These are phyloP conservation scores for Percina caprodes DNA, from an alignment of 2,113 vertebrate genomes.

Conservation along the genomic window DNA sequence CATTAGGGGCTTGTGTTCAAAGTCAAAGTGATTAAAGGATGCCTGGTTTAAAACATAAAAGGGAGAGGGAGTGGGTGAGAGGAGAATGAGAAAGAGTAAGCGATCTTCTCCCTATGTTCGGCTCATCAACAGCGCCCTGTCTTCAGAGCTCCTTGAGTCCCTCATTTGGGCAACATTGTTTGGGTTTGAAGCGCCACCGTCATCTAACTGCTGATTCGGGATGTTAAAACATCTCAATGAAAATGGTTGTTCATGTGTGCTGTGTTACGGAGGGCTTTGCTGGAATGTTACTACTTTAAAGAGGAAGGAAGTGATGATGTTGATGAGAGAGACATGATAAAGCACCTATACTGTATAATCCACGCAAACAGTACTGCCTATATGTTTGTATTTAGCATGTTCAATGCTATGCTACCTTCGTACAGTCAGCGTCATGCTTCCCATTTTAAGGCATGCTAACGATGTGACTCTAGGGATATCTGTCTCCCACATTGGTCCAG, in stretches of 20 bases:
- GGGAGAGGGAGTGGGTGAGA: slow-evolving; percentile 2
- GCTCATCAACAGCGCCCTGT: slow-evolving; percentile 33
- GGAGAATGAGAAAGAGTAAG: slow-evolving; percentile 2
- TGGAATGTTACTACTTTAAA: no score
- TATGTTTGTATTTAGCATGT: no score
- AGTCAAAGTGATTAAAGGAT: slow-evolving; percentile 69
- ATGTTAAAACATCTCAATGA: slow-evolving; percentile 3
- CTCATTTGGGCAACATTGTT: slow-evolving; percentile 11
- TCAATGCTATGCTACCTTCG: background rate
- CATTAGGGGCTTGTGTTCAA: slow-evolving; percentile 64
- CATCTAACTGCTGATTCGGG: slow-evolving; percentile 22
- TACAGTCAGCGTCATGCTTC: background rate
- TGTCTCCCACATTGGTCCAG: no score
- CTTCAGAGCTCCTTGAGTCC: background rate
- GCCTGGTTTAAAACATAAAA: slow-evolving; percentile 63
- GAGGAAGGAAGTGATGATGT: no score
- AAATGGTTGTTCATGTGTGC: background rate
- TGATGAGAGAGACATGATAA: no score
- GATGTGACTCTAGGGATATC: no score
- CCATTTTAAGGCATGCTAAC: no score
- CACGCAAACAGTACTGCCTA: no score
- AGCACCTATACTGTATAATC: no score
- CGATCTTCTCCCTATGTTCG: slow-evolving; percentile 20
- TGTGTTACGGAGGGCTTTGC: background rate
- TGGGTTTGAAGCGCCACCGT: slow-evolving; percentile 23